These are phyloP conservation scores for Eucera pruinosa DNA, from an alignment of 2,888 invertebrate genomes.

Conservation along the genomic window DNA sequence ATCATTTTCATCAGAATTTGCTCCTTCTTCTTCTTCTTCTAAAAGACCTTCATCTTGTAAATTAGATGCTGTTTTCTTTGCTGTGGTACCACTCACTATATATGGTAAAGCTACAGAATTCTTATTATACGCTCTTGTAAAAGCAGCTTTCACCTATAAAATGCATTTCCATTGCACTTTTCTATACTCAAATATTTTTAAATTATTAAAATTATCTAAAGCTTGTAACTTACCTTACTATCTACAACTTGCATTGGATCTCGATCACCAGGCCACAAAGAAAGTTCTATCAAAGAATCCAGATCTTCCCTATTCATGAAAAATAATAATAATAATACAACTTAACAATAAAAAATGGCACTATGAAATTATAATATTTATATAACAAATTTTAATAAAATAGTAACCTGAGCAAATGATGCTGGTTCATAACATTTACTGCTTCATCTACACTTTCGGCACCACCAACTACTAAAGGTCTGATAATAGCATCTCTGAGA, in stretches of 20 bases:
- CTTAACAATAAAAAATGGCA: background rate
- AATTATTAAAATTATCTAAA: constrained; percentile 10
- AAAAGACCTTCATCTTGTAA: constrained; percentile 83
- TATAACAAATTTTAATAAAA: constrained; percentile 15
- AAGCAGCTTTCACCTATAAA: constrained; percentile 93
- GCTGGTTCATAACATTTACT: constrained; percentile 91
- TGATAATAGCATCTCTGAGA: constrained; percentile 90
- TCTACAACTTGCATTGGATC: constrained; percentile 92
- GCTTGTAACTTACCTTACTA: constrained; percentile 86
- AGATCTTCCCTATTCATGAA: constrained; percentile 94
- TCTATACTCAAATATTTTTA: background rate
- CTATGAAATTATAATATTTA: background rate
- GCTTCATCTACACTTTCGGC: constrained; percentile 90
- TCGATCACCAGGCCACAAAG: constrained; percentile 92
- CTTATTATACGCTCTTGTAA: constrained; percentile 97
- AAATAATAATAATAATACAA: constrained; percentile 8
- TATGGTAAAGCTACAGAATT: constrained; percentile 92
- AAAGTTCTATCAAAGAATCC: constrained; percentile 94
- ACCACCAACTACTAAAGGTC: constrained; percentile 90
- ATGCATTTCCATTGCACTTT: background rate
- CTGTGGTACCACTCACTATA: constrained; percentile 87
- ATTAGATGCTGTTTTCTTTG: constrained; percentile 85
- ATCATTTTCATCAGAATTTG: constrained; percentile 84
- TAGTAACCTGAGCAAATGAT: constrained; percentile 87
- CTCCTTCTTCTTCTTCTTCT: constrained; percentile 82